Conservation (phyloP, 53 echinoderm and acorn worm species). For the Crossaster papposus region DNA sequence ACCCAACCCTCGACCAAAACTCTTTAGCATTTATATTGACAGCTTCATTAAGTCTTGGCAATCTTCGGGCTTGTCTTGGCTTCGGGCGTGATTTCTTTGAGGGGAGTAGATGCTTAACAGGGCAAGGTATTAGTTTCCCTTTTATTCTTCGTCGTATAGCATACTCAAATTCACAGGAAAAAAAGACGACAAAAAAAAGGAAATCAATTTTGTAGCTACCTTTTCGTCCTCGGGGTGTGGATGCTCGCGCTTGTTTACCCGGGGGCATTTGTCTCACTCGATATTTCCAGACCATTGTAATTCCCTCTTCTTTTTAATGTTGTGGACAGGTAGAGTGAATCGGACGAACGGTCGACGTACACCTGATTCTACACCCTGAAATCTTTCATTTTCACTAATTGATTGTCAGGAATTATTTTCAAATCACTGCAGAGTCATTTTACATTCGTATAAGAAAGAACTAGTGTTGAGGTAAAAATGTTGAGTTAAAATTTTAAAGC, state of each 20-base stretch:
- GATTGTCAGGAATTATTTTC: background rate
- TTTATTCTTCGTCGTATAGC: background rate
- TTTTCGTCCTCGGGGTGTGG: background rate
- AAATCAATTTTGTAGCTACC: constrained; percentile 36
- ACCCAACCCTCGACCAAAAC: background rate
- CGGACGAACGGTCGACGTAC: background rate
- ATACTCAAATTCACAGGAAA: background rate
- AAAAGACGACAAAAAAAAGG: too few relatives aligned
- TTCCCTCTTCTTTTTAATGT: background rate
- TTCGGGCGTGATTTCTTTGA: constrained; percentile 1
- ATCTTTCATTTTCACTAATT: background rate
- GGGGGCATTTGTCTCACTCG: constrained; percentile 23
- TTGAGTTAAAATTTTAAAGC: too few relatives aligned
- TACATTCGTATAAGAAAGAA: too few relatives aligned
- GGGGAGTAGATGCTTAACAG: constrained; percentile 12
- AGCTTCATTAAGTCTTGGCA: constrained; percentile 26
- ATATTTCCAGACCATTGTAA: constrained; percentile 9
- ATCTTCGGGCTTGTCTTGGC: background rate
- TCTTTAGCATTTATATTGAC: constrained; percentile 42
- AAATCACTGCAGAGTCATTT: constrained; percentile 4
- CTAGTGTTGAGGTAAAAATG: too few relatives aligned
- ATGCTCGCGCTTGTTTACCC: background rate
- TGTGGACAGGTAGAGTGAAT: background rate
- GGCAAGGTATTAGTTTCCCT: constrained; percentile 20
- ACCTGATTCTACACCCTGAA: constrained; percentile 6